Evolutionary conservation across 2,113 vertebrate species (phyloP).

Genomic region (Amia ocellicauda): DNA sequence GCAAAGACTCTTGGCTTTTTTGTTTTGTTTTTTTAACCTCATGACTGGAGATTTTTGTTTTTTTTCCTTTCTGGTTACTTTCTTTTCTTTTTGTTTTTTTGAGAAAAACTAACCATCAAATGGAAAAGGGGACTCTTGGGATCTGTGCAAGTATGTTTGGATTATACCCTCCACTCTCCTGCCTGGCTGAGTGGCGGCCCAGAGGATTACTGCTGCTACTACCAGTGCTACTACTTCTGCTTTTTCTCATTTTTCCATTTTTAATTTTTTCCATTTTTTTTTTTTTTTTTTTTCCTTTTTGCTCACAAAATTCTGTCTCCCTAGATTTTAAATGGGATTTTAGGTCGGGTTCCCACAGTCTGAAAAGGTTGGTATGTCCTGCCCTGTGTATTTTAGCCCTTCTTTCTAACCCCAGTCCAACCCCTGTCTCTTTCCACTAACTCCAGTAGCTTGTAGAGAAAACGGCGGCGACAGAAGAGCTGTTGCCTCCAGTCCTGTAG

Average conservation of each 20-base stretch:
- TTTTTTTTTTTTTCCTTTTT: constrained; percentile 75
- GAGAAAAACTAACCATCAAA: constrained; percentile 47
- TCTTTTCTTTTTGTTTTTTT: constrained; percentile 54
- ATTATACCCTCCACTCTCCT: constrained; percentile 28
- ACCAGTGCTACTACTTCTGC: constrained; percentile 40
- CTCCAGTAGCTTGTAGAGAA: constrained; percentile 81
- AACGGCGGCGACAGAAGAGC: constrained; percentile 69
- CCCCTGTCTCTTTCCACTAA: constrained; percentile 87
- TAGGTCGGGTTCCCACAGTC: constrained; percentile 99
- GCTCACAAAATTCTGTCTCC: constrained; percentile 96
- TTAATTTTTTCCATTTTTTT: constrained; percentile 44
- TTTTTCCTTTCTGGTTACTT: constrained; percentile 62
- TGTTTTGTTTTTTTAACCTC: constrained; percentile 57
- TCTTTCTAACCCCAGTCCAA: constrained; percentile 94
- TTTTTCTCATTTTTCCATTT: constrained; percentile 55
- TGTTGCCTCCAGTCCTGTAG: too few species aligned
- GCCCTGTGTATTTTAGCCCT: constrained; percentile 98
- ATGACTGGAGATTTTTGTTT: constrained; percentile 52
- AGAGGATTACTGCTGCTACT: too few species aligned
- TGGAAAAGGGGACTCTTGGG: constrained; percentile 32
- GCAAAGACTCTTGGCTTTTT: too few species aligned
- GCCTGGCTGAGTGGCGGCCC: too few species aligned
- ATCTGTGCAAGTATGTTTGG: constrained; percentile 30
- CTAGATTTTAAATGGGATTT: constrained; percentile 99
- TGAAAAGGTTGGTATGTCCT: constrained; percentile 99